Conservation (phyloP, 2,797 vertebrate species). For the Clarias laeviceps region DNA sequence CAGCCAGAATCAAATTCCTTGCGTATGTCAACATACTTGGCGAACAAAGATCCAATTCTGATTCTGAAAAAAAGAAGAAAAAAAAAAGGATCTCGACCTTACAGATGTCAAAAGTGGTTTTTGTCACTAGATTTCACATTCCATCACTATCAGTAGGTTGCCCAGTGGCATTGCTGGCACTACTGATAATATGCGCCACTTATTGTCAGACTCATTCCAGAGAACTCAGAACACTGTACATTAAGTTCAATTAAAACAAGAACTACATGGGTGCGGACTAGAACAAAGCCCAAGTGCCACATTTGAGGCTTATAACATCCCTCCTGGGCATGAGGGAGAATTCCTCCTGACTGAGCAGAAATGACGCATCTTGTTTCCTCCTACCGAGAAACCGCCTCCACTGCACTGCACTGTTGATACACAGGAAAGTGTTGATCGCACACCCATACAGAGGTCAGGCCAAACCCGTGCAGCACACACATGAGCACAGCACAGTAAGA, state of each 20-base stretch:
- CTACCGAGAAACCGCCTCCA: conserved; percentile 23
- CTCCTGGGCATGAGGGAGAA: conserved; percentile 16
- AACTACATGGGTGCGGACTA: conserved; percentile 10
- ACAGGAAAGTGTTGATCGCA: conserved; percentile 12
- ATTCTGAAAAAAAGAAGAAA: too few species aligned
- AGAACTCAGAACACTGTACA: neutral
- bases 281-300: neutral
- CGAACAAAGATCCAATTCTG: too few species aligned
- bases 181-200: neutral
- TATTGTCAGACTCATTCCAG: neutral
- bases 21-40: too few species aligned
- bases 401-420: conserved; percentile 3
- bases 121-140: too few species aligned
- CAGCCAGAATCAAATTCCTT: too few species aligned
- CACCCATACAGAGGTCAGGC: conserved; percentile 8
- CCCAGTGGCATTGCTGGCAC: neutral
- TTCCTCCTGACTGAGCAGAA: conserved; percentile 16
- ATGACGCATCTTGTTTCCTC: conserved; percentile 30
- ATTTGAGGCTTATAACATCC: conserved; percentile 25
- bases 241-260: neutral
- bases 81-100: neutral
- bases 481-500: neutral
- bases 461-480: neutral
- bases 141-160: neutral
- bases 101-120: neutral